Conservation (phyloP, 2,797 vertebrate genomes). For the Prionace glauca region DNA sequence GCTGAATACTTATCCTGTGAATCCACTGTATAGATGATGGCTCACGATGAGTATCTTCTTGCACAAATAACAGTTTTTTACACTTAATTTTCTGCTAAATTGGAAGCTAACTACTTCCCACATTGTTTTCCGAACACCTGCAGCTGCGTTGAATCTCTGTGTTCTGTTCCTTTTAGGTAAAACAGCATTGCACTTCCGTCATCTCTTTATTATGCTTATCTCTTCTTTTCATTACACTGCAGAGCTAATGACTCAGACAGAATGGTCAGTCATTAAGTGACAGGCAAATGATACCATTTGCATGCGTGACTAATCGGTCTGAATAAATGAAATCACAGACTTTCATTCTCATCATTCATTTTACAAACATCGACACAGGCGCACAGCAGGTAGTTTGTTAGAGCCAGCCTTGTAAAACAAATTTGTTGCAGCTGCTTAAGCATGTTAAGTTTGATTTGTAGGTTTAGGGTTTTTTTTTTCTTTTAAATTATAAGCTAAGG, state of each 20-base stretch:
- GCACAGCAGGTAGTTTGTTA: constrained; percentile 80
- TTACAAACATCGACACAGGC: constrained; percentile 69
- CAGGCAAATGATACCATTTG: constrained; percentile 95
- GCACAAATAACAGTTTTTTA: constrained; percentile 85
- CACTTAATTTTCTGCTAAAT: constrained; percentile 89
- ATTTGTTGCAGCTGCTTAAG: constrained; percentile 69
- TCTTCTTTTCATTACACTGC: constrained; percentile 83
- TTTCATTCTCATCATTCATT: constrained; percentile 78
- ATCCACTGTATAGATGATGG: constrained; percentile 69
- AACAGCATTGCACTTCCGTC: constrained; percentile 72
- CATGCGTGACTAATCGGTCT: constrained; percentile 74
- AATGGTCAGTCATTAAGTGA: constrained; percentile 92
- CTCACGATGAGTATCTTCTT: constrained; percentile 75
- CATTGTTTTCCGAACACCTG: constrained; percentile 78
- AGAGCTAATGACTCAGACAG: constrained; percentile 74
- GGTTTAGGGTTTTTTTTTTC: constrained; percentile 43
- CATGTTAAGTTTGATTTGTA: constrained; percentile 46
- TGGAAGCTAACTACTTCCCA: constrained; percentile 80
- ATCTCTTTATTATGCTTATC: constrained; percentile 78
- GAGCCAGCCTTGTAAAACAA: constrained; percentile 74
- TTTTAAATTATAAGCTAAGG: constrained; percentile 29
- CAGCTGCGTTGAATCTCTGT: constrained; percentile 75
- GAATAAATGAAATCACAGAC: constrained; percentile 95
- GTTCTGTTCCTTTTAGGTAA: constrained; percentile 73
- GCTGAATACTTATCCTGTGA: constrained; percentile 72